These are phyloP conservation scores for Copidosoma aretas DNA, from an alignment of 2,888 invertebrate species.

Conservation along the genomic window DNA sequence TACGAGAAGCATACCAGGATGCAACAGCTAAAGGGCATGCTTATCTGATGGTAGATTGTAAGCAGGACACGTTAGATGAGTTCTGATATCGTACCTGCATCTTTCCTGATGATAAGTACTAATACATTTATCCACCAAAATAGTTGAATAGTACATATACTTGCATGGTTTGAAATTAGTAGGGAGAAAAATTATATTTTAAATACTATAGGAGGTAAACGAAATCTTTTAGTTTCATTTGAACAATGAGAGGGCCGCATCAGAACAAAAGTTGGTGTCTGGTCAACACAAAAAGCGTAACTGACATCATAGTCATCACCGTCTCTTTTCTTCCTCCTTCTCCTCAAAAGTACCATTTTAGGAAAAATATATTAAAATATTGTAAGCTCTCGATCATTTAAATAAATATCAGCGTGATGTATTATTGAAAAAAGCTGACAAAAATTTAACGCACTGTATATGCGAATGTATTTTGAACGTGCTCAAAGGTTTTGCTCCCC, in stretches of 20 bases:
- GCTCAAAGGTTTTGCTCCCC: neutral
- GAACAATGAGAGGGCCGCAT: too few species aligned
- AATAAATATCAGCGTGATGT: neutral
- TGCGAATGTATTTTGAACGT: constrained; percentile 5
- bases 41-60: constrained; percentile 16
- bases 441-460: neutral
- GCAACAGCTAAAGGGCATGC: constrained; percentile 27
- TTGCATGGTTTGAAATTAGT: neutral
- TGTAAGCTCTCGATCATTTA: neutral
- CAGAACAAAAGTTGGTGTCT: too few species aligned
- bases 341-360: too few species aligned
- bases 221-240: neutral
- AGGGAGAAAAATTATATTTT: neutral
- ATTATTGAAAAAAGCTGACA: neutral
- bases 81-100: neutral
- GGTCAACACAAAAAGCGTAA: too few species aligned
- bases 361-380: neutral
- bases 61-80: constrained; percentile 2
- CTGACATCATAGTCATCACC: too few species aligned
- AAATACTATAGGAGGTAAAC: neutral
- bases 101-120: too few species aligned
- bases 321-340: too few species aligned
- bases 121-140: too few species aligned
- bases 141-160: neutral
- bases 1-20: constrained; percentile 40